Conservation (phyloP, 2,797 vertebrate species). For the Sebastes reedi region DNA sequence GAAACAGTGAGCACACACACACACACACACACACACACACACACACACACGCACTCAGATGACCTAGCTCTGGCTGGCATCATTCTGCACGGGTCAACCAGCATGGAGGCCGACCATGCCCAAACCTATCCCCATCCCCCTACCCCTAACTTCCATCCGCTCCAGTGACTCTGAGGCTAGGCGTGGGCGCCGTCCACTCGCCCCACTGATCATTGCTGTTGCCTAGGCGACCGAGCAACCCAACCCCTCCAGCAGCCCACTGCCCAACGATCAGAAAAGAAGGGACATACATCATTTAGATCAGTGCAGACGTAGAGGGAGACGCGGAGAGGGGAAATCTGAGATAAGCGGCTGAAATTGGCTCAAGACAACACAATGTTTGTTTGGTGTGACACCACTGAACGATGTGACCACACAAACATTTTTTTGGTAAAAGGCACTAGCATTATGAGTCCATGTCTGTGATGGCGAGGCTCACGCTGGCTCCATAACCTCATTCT, state of each 20-base stretch:
- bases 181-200: constrained; percentile 63
- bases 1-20: not conserved
- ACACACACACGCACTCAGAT: not conserved
- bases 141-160: constrained; percentile 49
- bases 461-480: constrained; percentile 17
- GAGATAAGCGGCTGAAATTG: not conserved
- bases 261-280: constrained; percentile 46
- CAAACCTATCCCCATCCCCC: constrained; percentile 51
- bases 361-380: not conserved
- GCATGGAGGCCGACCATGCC: constrained; percentile 45
- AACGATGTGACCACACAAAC: not conserved
- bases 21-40: not conserved
- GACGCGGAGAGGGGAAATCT: not conserved
- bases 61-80: constrained; percentile 52
- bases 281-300: constrained; percentile 38
- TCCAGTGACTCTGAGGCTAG: constrained; percentile 60
- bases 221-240: constrained; percentile 67
- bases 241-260: constrained; percentile 62
- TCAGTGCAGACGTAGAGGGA: not conserved
- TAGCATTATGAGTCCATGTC: not conserved
- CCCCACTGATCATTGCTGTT: constrained; percentile 74
- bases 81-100: constrained; percentile 63
- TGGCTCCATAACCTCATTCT: constrained; percentile 73
- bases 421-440: not conserved
- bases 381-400: not conserved